Percentiles rank a stretch among this genome's conserved stretches.
These are phyloP conservation scores for Dastarcus helophoroides DNA, from an alignment of 2,888 invertebrate species.

Conservation along the genomic window DNA sequence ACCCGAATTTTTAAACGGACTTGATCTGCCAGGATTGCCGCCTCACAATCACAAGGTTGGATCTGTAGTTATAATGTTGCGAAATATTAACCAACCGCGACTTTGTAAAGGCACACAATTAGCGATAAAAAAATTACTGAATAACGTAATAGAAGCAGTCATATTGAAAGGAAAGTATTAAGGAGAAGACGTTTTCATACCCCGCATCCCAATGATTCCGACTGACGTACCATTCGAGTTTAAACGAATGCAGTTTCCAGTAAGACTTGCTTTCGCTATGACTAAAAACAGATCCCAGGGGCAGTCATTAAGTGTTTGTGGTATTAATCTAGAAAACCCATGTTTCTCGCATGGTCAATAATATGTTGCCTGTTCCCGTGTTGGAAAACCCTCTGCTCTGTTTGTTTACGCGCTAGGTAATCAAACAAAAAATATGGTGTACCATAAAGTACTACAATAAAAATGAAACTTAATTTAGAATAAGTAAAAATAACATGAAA, in stretches of 20 bases:
- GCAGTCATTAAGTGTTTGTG: conserved; percentile 19
- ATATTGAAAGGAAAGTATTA: conserved; percentile 21
- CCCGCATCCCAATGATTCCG: conserved; percentile 17
- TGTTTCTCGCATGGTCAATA: conserved; percentile 28
- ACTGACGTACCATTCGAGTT: conserved; percentile 11
- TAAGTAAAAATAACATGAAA: too few relatives aligned
- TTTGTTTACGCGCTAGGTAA: conserved; percentile 2
- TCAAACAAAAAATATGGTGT: conserved; percentile 1
- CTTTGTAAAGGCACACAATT: conserved; percentile 20
- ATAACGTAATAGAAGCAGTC: conserved; percentile 10
- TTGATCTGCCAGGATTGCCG: conserved; percentile 5
- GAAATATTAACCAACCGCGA: conserved; percentile 19
- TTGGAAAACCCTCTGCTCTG: conserved; percentile 2
- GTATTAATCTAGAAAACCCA: conserved; percentile 23
- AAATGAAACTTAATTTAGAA: too few relatives aligned
- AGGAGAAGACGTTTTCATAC: conserved; percentile 22
- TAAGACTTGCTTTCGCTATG: conserved; percentile 16
- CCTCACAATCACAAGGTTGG: too few relatives aligned
- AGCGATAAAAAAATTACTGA: conserved; percentile 10
- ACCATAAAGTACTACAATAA: too few relatives aligned
- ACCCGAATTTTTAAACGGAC: conserved; percentile 7
- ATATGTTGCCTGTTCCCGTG: conserved; percentile 19
- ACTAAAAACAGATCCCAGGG: conserved; percentile 26
- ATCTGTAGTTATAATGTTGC: too few relatives aligned
- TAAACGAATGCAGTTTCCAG: conserved; percentile 12